Percentiles rank a stretch among this genome's conserved stretches.
Conservation (phyloP, 2,797 vertebrate species). For the Hypotaenidia philippensis region DNA sequence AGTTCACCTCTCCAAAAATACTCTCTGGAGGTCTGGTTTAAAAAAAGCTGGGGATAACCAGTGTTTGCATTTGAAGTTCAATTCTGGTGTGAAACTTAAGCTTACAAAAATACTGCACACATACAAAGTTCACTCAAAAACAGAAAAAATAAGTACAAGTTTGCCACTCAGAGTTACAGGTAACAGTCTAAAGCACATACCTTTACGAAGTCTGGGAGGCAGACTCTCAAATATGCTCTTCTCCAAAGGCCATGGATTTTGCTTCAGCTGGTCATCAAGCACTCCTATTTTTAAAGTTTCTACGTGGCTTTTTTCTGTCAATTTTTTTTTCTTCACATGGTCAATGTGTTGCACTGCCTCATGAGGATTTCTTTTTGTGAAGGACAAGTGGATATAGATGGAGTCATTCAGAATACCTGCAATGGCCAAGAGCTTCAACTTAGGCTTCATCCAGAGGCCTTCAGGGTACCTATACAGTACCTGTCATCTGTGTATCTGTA, state of each 20-base stretch:
- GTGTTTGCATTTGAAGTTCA: not conserved
- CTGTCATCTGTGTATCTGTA: not conserved
- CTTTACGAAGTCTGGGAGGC: constrained; percentile 84
- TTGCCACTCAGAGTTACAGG: not conserved
- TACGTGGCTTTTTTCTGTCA: not conserved
- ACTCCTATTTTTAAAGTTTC: constrained; percentile 65
- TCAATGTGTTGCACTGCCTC: not conserved
- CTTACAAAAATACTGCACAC: not conserved
- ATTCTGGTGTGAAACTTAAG: not conserved
- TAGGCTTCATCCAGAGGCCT: not conserved
- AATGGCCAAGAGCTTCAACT: constrained; percentile 7
- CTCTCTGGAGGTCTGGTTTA: not conserved
- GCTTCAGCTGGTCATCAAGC: constrained; percentile 71
- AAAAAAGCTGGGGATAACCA: not conserved
- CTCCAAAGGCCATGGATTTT: constrained; percentile 85
- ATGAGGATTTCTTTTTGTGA: constrained; percentile 16
- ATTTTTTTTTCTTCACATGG: not conserved
- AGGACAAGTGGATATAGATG: constrained; percentile 43
- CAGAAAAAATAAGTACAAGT: not conserved
- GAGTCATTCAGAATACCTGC: constrained; percentile 85
- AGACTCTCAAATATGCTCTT: constrained; percentile 81
- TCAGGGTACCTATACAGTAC: not conserved
- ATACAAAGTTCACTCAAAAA: not conserved
- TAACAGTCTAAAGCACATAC: constrained; percentile 68
- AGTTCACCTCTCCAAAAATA: not conserved